Base-by-base conservation (phyloP, 2,797 vertebrate species). In the Mus spretus region DNA sequence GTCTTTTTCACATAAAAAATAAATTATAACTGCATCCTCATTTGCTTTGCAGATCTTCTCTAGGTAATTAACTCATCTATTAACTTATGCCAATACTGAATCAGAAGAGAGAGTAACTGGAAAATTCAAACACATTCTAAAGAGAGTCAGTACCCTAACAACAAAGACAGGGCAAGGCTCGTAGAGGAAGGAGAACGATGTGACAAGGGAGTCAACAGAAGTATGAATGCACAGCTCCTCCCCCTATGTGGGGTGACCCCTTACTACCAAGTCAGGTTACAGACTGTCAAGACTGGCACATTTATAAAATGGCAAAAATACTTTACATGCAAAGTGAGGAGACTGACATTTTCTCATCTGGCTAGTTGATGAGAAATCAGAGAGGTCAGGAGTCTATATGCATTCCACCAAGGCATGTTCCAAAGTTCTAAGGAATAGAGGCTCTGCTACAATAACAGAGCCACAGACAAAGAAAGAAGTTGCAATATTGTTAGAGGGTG, bases 71-170 rank as follows among this genome's bases (percentile, higher is more conserved):
- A 11, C 26, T 63, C 37, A 89, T n/a, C 70, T 72, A 26, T n/a
- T 96, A 93, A 89, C 91, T 97, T 90, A 55, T 75, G 24, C 40
- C 84, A 93, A 57, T 12, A 1, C 79, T 34, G 55, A 53, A 77
- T 70, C 34, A 94, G 81, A 89, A 82, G 47, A 90, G 40, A 50
- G 15, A 34, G 50, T 34, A 47, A 13, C 1, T 40, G 61, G 26
- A 2, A 44, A 47, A 20, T 31, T 63, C 1, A 3, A 3, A 37
- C 0, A 0, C 4, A 26, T 75, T 63, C 65, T 75, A 47, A 80
- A 79, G 12, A 57, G 40, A 82, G 10, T 22, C n/a, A 2, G 26
- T 7, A 4, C 11, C 11, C 24, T 26, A 15, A 34, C 55, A 34
- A 1, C 15, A n/a, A 13, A 53, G 61, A 75, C 75, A 55, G 34